phyloP scores from a whole-genome alignment of 92 coral and sea anemone species.

The Ricordea florida region DNA sequence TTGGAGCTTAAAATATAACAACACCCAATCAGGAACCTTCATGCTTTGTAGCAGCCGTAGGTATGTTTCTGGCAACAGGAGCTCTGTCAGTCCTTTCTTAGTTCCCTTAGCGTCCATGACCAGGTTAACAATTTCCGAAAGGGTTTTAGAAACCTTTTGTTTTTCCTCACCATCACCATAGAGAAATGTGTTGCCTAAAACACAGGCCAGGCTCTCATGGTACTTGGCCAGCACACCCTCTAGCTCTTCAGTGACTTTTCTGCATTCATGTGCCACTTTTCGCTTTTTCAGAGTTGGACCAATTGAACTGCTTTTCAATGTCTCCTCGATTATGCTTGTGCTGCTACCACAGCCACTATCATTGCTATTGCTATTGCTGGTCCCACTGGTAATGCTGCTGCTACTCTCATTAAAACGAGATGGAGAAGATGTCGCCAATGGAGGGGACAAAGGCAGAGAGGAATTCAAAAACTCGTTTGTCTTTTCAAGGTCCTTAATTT shows the following conservation, averaged over 20 bases:
- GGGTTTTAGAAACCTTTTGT: conserved; percentile 5
- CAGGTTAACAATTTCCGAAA: conserved; percentile 5
- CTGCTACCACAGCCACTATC: background rate
- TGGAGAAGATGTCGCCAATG: conserved; percentile 15
- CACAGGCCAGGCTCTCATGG: conserved; percentile 32
- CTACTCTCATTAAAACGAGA: background rate
- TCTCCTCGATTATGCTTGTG: conserved; percentile 10
- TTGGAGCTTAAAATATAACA: conserved; percentile 33
- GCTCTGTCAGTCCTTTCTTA: conserved; percentile 15
- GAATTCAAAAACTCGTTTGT: background rate
- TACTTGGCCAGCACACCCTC: conserved; percentile 17
- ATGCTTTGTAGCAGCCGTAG: background rate
- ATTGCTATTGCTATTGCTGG: background rate
- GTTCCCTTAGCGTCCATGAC: conserved; percentile 12
- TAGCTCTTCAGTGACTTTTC: conserved; percentile 1
- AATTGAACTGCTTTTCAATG: background rate
- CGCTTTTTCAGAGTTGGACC: conserved; percentile 16
- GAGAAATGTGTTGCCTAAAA: conserved; percentile 30
- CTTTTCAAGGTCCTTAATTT: conserved; percentile 5
- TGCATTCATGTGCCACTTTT: background rate
- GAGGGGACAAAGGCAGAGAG: background rate
- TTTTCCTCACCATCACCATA: conserved; percentile 8
- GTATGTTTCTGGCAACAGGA: conserved; percentile 8
- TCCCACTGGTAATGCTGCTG: background rate
- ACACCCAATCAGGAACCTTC: conserved; percentile 41